These are phyloP conservation scores for Sceloporus undulatus DNA, from an alignment of 2,113 vertebrate species.

Conservation along the genomic window DNA sequence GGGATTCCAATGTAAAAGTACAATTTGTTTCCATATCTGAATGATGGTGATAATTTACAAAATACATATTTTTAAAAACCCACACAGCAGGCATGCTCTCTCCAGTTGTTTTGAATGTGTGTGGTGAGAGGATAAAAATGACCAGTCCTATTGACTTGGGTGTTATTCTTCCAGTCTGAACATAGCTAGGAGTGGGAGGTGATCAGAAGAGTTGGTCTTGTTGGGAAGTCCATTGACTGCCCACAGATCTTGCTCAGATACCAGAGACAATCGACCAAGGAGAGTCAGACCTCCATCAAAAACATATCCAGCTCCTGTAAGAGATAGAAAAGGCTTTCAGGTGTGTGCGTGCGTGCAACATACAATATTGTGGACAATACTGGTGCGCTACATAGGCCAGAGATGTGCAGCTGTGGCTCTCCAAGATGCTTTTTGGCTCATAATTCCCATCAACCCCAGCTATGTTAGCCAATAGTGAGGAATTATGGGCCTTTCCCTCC, in stretches of 20 bases:
- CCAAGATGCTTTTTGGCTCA: neutral
- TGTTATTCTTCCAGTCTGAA: slow-evolving; percentile 86
- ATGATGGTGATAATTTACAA: slow-evolving; percentile 30
- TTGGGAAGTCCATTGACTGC: slow-evolving; percentile 90
- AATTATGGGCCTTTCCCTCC: neutral
- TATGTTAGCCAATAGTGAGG: neutral
- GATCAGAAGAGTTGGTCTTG: slow-evolving; percentile 90
- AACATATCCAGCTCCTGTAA: slow-evolving; percentile 70
- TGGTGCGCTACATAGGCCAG: neutral
- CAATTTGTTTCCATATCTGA: slow-evolving; percentile 42
- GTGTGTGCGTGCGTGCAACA: neutral
- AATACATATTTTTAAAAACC: slow-evolving; percentile 45
- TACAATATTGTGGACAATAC: neutral
- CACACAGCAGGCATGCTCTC: slow-evolving; percentile 57
- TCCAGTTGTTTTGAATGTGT: slow-evolving; percentile 4
- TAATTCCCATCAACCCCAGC: no score
- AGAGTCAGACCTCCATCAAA: slow-evolving; percentile 84
- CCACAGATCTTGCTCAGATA: slow-evolving; percentile 87
- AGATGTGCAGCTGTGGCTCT: no score
- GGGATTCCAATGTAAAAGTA: slow-evolving; percentile 61
- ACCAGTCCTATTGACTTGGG: slow-evolving; percentile 3
- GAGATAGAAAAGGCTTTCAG: slow-evolving; percentile 32
- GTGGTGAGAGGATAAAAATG: slow-evolving; percentile 6
- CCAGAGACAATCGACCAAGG: slow-evolving; percentile 87
- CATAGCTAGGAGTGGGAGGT: slow-evolving; percentile 89